Conservation (phyloP, 2,888 invertebrate genomes). For the Glaucopsyche alexis region DNA sequence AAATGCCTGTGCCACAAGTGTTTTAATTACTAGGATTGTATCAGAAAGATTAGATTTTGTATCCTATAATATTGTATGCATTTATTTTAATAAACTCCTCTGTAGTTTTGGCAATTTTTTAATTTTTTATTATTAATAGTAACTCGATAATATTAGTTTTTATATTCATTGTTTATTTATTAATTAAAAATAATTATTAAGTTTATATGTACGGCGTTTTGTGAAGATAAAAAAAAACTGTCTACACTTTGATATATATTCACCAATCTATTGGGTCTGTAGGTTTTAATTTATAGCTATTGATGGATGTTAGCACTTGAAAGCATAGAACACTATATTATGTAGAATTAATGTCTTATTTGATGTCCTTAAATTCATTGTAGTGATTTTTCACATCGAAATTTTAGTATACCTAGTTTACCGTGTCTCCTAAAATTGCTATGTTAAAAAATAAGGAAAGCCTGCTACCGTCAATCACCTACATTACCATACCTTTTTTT, state of each 20-base stretch:
- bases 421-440: neutral
- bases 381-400: slow-evolving; percentile 14
- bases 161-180: neutral
- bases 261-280: neutral
- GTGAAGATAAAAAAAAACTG: neutral
- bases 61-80: neutral
- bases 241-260: neutral
- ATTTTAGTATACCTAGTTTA: neutral
- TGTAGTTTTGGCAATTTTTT: slow-evolving; percentile 11
- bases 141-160: slow-evolving; percentile 11
- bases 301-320: neutral
- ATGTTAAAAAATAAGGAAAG: neutral
- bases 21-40: neutral
- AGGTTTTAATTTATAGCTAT: neutral
- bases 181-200: neutral
- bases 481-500: slow-evolving; percentile 46
- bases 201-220: neutral
- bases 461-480: slow-evolving; percentile 13
- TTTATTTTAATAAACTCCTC: neutral
- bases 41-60: neutral
- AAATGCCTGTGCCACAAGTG: too few relatives aligned
- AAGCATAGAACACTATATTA: neutral
- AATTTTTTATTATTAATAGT: neutral
- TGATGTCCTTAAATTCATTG: neutral
- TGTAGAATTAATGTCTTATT: neutral